Evolutionary conservation across 2,888 invertebrate species (phyloP), one percentile per base, ranked within the genome.

Genomic region (Lacanobia wlatinum): DNA sequence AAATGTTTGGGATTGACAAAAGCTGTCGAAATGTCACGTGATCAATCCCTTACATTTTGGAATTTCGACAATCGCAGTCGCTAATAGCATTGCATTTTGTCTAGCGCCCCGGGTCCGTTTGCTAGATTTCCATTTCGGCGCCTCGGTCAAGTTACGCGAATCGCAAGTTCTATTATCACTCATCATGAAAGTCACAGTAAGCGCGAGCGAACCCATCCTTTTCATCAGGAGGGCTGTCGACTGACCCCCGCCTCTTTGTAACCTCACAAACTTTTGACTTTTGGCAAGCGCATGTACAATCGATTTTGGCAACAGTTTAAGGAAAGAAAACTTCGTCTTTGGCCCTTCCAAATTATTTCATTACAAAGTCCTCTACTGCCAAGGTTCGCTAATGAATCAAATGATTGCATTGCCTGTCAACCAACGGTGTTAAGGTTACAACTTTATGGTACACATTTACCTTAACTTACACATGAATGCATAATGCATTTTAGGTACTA

Each of bases 391-490:
- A 66, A 59, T 53, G 10, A 63, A 63, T 74, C 58, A 63, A 73
- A 52, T 16, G 38, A 53, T 48, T 40, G 28, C 66, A 53, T 50
- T 50, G 38, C 52, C 46, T 60, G 67, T 18, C 55, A 62, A 23
- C 43, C 55, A 82, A 70, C 43, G 52, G 59, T 71, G 80, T 63
- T 66, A 83, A 78, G 84, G 81, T 71, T 34, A 50, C 55, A 48
- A 59, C 18, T 46, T 52, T 10, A 56, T 38, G 7, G 16, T n/a
- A 50, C 7, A 21, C 1, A n/a, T 70, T 83, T 70, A 70, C 82
- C 84, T 84, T 67, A 84, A 46, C 40, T 65, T 23, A 48, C 56
- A 50, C n/a, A 23, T 43, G 74, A 59, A 76, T 87, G 60, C 73
- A 50, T 67, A 64, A 78, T 78, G 69, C 63, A 52, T 65, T 59